These are phyloP conservation scores for Tragelaphus imberbis DNA, from an alignment of 2,113 vertebrate species.

Conservation along the genomic window DNA sequence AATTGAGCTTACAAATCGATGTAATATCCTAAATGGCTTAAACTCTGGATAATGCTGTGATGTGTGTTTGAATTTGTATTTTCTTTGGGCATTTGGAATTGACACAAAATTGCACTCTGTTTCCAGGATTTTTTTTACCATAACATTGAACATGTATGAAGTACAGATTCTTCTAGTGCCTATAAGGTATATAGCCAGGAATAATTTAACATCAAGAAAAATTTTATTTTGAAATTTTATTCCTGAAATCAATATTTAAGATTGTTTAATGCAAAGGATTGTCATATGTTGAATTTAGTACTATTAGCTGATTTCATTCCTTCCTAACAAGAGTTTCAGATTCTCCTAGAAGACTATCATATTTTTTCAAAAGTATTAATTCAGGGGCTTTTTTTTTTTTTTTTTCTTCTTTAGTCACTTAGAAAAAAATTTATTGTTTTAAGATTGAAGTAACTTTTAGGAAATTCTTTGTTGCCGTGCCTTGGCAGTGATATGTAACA, in stretches of 20 bases:
- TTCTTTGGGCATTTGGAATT: slow-evolving; percentile 34
- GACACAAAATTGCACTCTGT: slow-evolving; percentile 23
- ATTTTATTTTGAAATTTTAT: neutral
- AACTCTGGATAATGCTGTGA: slow-evolving; percentile 16
- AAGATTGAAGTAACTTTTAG: neutral
- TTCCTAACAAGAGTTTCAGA: slow-evolving; percentile 21
- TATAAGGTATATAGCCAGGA: neutral
- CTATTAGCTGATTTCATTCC: neutral
- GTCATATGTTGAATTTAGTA: neutral
- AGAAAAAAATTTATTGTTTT: neutral
- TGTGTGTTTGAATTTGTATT: slow-evolving; percentile 44
- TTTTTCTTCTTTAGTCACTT: neutral
- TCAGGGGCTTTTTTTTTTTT: neutral
- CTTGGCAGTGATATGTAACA: neutral
- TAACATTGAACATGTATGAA: slow-evolving; percentile 22
- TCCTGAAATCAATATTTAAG: neutral
- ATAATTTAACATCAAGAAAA: slow-evolving; percentile 30
- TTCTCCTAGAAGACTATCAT: slow-evolving; percentile 19
- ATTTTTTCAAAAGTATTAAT: slow-evolving; percentile 34
- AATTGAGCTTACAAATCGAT: slow-evolving; percentile 73
- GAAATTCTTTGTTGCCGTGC: neutral
- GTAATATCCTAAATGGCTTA: slow-evolving; percentile 22
- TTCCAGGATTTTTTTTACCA: neutral
- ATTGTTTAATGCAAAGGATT: slow-evolving; percentile 1
- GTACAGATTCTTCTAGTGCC: slow-evolving; percentile 22